Conservation (phyloP, 2,113 vertebrate genomes). For the Ameiurus melas region DNA sequence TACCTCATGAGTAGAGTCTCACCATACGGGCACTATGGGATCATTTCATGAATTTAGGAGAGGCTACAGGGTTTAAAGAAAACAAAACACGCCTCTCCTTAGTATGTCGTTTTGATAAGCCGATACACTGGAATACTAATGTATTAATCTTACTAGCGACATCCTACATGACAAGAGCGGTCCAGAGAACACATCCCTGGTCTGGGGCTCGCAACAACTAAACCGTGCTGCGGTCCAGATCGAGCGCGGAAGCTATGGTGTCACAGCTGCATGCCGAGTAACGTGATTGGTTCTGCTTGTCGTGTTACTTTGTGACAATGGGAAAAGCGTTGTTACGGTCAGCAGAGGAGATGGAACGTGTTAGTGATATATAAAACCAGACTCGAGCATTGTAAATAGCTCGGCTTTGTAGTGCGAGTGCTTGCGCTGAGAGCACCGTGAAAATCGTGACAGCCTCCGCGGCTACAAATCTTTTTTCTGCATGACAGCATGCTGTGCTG, state of each 20-base stretch:
- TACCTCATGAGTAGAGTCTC: neutral
- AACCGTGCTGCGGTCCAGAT: neutral
- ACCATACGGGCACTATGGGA: neutral
- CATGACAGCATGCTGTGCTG: too few species aligned
- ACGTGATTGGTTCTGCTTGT: neutral
- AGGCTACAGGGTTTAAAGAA: neutral
- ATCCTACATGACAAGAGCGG: neutral
- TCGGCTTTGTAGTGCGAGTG: too few species aligned
- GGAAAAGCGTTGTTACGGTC: neutral
- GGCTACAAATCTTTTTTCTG: too few species aligned
- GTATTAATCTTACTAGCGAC: neutral
- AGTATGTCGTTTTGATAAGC: neutral
- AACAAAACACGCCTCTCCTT: neutral
- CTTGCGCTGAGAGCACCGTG: too few species aligned
- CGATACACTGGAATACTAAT: neutral
- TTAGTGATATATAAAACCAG: neutral
- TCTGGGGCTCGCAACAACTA: neutral
- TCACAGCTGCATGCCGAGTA: neutral
- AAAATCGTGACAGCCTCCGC: too few species aligned
- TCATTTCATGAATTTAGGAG: neutral
- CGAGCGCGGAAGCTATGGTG: neutral
- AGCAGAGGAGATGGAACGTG: neutral
- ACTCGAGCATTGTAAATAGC: neutral
- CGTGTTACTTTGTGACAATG: neutral
- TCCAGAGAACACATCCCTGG: neutral